Evolutionary conservation across 2,888 invertebrate genomes (phyloP), one percentile per base, ranked within the genome.

Genomic region (Hypomecis punctinalis): DNA sequence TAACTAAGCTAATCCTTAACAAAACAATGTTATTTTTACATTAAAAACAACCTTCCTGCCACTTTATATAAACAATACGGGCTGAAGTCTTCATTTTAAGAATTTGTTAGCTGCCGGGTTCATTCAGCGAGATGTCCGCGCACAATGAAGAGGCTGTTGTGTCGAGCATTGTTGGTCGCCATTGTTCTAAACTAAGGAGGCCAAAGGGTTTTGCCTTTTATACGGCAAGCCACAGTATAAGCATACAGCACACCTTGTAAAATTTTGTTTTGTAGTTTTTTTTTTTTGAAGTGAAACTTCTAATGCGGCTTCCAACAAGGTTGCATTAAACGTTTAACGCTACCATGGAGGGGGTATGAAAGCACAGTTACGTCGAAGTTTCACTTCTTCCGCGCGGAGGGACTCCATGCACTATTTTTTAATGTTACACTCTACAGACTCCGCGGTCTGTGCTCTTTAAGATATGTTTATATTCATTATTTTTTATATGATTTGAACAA

Each of bases 141-240:
- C 66, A 82, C 81, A 80, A 81, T 79, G 76, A 76, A 79, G 79
- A 70, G 81, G 56, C 71, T 81, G 83, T 81, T 81, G 79, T 80
- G 76, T 76, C 72, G 61, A 79, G 78, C 78, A 80, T 83, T 83
- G 83, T 85, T 75, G 70, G 64, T 66, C 58, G 66, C 81, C 72
- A 80, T 85, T 85, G 83, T 85, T 82, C 79, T 76, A 66, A 76
- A 70, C 74, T 75, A 68, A 74, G 73, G 75, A 70, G 72, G 66
- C 61, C 70, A 70, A 78, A 82, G 83, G 82, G 84, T 77, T 82
- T 78, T 45, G 75, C 76, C 82, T 82, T 81, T 85, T 83, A 81
- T 76, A 70, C 74, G 70, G 71, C 55, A 46, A 51, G 70, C 70
- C 6, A 66, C 73, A 58, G 73, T 45, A 61, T 57, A 53, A 40